Evolutionary conservation across 2,113 vertebrate genomes (phyloP).

Genomic region (Numida meleagris): DNA sequence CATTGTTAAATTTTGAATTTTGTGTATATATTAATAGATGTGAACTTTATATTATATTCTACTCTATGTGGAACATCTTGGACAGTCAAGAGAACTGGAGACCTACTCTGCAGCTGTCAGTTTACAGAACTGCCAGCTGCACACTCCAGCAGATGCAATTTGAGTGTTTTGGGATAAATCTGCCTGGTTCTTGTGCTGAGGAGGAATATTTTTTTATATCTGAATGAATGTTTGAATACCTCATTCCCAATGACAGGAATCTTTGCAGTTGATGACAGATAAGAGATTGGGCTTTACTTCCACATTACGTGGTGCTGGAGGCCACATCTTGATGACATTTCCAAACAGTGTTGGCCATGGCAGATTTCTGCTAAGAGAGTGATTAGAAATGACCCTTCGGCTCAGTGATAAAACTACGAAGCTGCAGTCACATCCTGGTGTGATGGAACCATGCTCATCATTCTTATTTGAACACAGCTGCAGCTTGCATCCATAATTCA

Average conservation of each 20-base stretch:
- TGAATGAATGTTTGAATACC: not conserved
- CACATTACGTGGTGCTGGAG: not conserved
- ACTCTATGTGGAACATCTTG: not conserved
- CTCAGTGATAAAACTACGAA: not conserved
- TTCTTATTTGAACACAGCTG: slow-evolving; percentile 50
- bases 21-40: not conserved
- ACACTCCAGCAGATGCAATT: not conserved
- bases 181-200: not conserved
- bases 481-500: slow-evolving; percentile 55
- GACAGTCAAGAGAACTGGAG: not conserved
- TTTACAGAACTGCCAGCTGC: not conserved
- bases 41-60: not conserved
- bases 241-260: not conserved
- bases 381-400: not conserved
- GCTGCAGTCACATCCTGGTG: not conserved
- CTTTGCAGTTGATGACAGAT: not conserved
- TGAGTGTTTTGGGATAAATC: not conserved
- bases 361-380: not conserved
- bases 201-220: not conserved
- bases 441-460: not conserved
- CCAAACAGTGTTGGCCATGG: not conserved
- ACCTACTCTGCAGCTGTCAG: not conserved
- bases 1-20: too few species aligned
- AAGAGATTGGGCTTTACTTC: not conserved
- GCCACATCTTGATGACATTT: not conserved